Conservation (phyloP, 2,113 vertebrate genomes). For the Sminthopsis crassicaudata region DNA sequence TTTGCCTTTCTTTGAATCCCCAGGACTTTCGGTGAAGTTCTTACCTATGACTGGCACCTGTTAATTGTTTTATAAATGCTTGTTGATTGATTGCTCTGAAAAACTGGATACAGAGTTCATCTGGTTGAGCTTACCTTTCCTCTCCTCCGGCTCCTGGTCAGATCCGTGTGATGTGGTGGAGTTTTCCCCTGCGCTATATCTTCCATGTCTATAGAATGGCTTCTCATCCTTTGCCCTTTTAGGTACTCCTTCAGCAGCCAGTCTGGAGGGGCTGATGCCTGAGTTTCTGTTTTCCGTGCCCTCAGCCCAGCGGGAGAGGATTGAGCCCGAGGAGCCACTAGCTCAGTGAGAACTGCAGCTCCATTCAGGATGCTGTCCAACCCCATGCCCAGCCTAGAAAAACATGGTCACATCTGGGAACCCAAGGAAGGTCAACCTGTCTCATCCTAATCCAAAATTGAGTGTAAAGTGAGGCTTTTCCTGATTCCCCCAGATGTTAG, state of each 20-base stretch:
- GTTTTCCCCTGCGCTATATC: slow-evolving; percentile 25
- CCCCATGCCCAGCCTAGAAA: neutral
- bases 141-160: slow-evolving; percentile 60
- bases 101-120: neutral
- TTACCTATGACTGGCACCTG: neutral
- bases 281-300: neutral
- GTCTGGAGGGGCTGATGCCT: slow-evolving; percentile 27
- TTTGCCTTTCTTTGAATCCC: neutral
- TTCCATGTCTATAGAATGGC: slow-evolving; percentile 75
- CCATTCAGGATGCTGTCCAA: slow-evolving; percentile 76
- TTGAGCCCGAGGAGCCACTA: neutral
- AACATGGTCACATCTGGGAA: fast-evolving
- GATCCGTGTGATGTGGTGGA: slow-evolving; percentile 9
- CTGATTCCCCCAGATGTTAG: neutral
- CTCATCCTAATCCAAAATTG: neutral
- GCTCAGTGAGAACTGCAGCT: neutral
- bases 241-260: slow-evolving; percentile 81
- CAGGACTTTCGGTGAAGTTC: neutral
- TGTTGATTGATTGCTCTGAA: neutral
- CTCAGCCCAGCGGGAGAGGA: neutral
- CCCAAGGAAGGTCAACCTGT: neutral
- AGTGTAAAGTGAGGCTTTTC: neutral
- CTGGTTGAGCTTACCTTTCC: slow-evolving; percentile 77
- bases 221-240: slow-evolving; percentile 67
- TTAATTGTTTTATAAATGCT: neutral